Base-by-base conservation (phyloP, 2,888 invertebrate species). In the Netelia melanura region DNA sequence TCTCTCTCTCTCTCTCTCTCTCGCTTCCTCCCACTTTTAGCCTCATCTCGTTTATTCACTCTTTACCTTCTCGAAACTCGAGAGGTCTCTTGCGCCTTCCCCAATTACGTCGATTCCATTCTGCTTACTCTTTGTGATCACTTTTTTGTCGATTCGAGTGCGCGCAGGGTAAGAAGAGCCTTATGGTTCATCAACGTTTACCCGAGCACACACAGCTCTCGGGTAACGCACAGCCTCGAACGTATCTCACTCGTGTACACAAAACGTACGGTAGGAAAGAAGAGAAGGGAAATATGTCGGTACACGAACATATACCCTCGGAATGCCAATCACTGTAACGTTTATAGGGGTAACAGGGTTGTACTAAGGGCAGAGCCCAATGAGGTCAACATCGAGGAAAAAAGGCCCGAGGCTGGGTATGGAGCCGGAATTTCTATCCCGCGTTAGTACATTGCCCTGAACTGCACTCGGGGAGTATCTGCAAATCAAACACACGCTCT, bases 61-160 rank as follows among this genome's bases (percentile, higher is more conserved):
- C 76, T 11, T 52, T 52, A 11, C 56, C 43, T 68, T 64, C 68
- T 64, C 75, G 43, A 48, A 64, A 71, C 68, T 82, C 70, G 62
- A 81, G 62, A 65, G 56, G 30, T 61, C 62, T 14, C 30, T 25
- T 56, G 64, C 61, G 70, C 80, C 70, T 76, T 76, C 83, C 81
- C 86, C 88, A 89, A 89, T 90, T 90, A 88, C 86, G 86, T 87
- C 86, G 86, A 88, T 88, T 86, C 86, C 85, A 84, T 88, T 88
- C 82, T 84, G 84, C 84, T 89, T 89, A 83, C 85, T 80, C 86
- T 88, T 85, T 88, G 87, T 86, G 89, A 90, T 86, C 89, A 87
- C 85, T 90, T 89, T 83, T 79, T 30, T 30, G 30, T 74, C 83
- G 86, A 85, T 87, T 83, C 85, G 65, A 17, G 62, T 30, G 64